Evolutionary conservation across 2,113 vertebrate species (phyloP).

Genomic region (Amphilophus citrinellus): DNA sequence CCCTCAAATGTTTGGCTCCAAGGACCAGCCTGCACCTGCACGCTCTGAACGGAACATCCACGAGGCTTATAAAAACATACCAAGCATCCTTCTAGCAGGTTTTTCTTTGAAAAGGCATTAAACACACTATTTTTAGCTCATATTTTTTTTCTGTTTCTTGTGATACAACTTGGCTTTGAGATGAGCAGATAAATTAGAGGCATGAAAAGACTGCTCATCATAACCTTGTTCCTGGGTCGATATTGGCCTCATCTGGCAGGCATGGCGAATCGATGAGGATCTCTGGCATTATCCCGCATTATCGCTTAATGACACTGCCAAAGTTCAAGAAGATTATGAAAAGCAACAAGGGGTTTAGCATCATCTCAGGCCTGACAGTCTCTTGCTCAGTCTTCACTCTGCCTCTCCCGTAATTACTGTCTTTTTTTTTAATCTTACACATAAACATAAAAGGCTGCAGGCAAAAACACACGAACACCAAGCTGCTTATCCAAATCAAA

Average conservation of each 20-base stretch:
- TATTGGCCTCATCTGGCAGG: constrained; percentile 68
- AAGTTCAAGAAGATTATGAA: constrained; percentile 74
- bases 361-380: constrained; percentile 50
- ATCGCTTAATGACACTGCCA: constrained; percentile 65
- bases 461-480: neutral
- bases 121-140: neutral
- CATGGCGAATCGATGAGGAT: constrained; percentile 62
- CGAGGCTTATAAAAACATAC: neutral
- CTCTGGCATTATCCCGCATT: constrained; percentile 56
- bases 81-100: neutral
- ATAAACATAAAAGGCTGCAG: constrained; percentile 24
- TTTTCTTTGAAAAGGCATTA: constrained; percentile 15
- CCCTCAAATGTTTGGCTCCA: neutral
- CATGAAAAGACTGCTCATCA: constrained; percentile 56
- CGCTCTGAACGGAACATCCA: neutral
- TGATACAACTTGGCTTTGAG: constrained; percentile 16
- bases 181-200: constrained; percentile 52
- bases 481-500: constrained; percentile 39
- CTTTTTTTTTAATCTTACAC: constrained; percentile 39
- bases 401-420: constrained; percentile 34
- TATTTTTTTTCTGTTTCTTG: constrained; percentile 35
- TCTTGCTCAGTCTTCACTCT: neutral
- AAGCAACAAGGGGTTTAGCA: constrained; percentile 66
- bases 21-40: neutral
- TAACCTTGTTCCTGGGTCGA: constrained; percentile 66